Evolutionary conservation across 1,140 invertebrate genomes (phyloP).

Genomic region (Propsilocerus akamusi): DNA sequence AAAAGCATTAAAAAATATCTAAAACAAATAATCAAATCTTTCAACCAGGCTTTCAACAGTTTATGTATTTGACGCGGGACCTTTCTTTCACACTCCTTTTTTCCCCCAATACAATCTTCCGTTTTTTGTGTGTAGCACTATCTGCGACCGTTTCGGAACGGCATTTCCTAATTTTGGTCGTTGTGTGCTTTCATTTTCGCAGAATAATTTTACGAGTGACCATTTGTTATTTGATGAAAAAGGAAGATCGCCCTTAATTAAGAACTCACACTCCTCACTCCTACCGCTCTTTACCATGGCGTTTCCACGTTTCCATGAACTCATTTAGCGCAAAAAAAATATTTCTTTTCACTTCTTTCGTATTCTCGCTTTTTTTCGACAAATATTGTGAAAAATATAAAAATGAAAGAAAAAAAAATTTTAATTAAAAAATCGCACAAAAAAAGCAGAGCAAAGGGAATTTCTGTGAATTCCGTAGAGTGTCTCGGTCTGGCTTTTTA

Average conservation of each 20-base stretch:
- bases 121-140: too few species aligned
- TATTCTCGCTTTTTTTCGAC: background rate
- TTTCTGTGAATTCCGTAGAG: too few species aligned
- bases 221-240: background rate
- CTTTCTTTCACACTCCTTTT: too few species aligned
- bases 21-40: too few species aligned
- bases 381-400: background rate
- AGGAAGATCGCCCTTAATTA: slow-evolving; percentile 2
- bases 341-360: background rate
- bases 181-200: background rate
- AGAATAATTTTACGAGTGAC: background rate
- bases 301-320: slow-evolving; percentile 1
- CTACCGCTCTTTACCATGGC: background rate
- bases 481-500: too few species aligned
- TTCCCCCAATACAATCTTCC: too few species aligned
- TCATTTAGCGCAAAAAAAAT: background rate
- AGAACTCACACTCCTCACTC: background rate
- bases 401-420: background rate
- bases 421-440: background rate
- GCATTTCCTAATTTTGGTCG: too few species aligned
- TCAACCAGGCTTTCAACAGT: too few species aligned
- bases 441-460: background rate
- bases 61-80: too few species aligned
- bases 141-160: too few species aligned
- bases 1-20: too few species aligned